Evolutionary conservation across 2,888 invertebrate genomes (phyloP).

Genomic region (Gnatocerus cornutus): DNA sequence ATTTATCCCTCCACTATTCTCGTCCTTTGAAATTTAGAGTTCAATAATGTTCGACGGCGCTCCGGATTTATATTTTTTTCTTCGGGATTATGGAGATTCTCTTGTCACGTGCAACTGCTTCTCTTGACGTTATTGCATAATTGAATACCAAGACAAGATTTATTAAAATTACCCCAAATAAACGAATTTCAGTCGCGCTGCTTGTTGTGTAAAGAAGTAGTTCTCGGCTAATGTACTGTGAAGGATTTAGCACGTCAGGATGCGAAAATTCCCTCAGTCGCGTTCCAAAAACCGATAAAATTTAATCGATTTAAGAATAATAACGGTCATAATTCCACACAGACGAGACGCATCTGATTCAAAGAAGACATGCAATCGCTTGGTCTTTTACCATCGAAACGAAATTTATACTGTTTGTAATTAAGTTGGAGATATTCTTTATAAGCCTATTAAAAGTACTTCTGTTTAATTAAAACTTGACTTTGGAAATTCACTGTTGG

Average conservation of each 20-base stretch:
- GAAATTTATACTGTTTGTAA: constrained; percentile 11
- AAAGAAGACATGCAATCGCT: constrained; percentile 16
- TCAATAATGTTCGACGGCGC: constrained; percentile 24
- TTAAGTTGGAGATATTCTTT: not conserved
- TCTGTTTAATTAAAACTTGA: constrained; percentile 12
- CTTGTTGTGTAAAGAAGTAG: constrained; percentile 38
- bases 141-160: constrained; percentile 27
- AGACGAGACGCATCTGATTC: constrained; percentile 5
- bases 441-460: constrained; percentile 9
- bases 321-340: constrained; percentile 15
- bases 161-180: constrained; percentile 38
- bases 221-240: constrained; percentile 40
- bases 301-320: constrained; percentile 32
- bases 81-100: constrained; percentile 33
- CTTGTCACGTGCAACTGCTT: constrained; percentile 28
- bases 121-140: constrained; percentile 39
- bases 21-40: not conserved
- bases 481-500: not conserved
- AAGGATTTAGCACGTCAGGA: constrained; percentile 34
- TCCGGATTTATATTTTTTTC: constrained; percentile 18
- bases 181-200: constrained; percentile 32
- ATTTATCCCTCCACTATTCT: constrained; percentile 23
- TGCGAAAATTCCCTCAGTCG: constrained; percentile 32
- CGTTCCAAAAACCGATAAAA: constrained; percentile 39
- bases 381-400: constrained; percentile 3